A percentile compares a stretch with the other conserved stretches of the same genome.
Conservation (phyloP, 2,888 invertebrate species). For the Diaphora mendica region DNA sequence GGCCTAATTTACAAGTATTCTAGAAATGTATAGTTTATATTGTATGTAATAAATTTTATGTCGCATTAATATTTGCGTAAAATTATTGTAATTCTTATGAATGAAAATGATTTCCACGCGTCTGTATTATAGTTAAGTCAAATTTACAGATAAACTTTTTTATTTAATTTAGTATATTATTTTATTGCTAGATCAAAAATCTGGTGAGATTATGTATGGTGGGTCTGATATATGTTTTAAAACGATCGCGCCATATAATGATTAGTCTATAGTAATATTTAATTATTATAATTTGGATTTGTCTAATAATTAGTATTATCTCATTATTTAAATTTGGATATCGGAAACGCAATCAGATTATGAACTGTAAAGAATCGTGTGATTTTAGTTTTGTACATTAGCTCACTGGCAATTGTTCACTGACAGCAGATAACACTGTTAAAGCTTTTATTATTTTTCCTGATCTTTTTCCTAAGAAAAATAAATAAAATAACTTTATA, state of each 20-base stretch:
- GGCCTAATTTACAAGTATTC: slow-evolving; percentile 37
- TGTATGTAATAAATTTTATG: slow-evolving; percentile 20
- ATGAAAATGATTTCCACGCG: slow-evolving; percentile 39
- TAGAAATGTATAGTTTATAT: slow-evolving; percentile 24
- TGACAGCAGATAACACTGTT: not conserved
- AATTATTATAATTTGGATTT: slow-evolving; percentile 42
- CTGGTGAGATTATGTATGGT: slow-evolving; percentile 51
- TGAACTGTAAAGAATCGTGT: slow-evolving; percentile 50
- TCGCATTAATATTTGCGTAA: slow-evolving; percentile 23
- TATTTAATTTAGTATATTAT: slow-evolving; percentile 41
- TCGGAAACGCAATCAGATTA: slow-evolving; percentile 37
- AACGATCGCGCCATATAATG: slow-evolving; percentile 61
- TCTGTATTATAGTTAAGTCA: slow-evolving; percentile 33
- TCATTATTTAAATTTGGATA: slow-evolving; percentile 44
- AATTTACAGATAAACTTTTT: slow-evolving; percentile 29
- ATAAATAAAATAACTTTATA: slow-evolving; percentile 17
- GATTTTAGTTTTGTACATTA: slow-evolving; percentile 41
- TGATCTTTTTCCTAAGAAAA: not conserved
- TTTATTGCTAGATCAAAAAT: slow-evolving; percentile 50
- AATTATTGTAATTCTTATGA: slow-evolving; percentile 33
- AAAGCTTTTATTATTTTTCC: slow-evolving; percentile 1
- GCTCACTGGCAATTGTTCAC: not conserved
- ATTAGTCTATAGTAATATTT: slow-evolving; percentile 43
- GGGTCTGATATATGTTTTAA: slow-evolving; percentile 72
- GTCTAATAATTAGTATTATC: slow-evolving; percentile 47